These are phyloP conservation scores for Cylas formicarius DNA, from an alignment of 1,140 invertebrate species.

Conservation along the genomic window DNA sequence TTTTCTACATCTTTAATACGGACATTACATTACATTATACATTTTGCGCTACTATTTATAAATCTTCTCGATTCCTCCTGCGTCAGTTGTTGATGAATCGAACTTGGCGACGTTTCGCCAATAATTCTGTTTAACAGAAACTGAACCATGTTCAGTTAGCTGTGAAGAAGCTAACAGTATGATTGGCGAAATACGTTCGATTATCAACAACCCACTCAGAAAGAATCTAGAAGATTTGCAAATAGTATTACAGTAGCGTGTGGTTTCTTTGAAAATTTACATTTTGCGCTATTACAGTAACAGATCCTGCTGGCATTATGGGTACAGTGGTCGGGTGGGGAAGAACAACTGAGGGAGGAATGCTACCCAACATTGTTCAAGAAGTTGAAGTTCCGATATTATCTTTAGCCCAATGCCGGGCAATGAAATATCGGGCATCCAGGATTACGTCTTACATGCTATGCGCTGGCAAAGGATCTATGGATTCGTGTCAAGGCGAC, in stretches of 20 bases:
- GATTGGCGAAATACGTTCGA: too few relatives aligned
- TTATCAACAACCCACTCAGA: too few relatives aligned
- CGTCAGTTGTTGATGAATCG: too few relatives aligned
- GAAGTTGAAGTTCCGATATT: slow-evolving; percentile 80
- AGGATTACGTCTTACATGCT: slow-evolving; percentile 76
- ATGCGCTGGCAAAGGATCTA: slow-evolving; percentile 66
- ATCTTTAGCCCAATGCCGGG: slow-evolving; percentile 65
- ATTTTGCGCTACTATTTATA: too few relatives aligned
- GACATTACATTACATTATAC: background rate
- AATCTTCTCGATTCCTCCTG: too few relatives aligned
- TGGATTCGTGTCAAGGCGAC: slow-evolving; percentile 80
- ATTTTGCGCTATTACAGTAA: too few relatives aligned
- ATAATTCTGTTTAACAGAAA: background rate
- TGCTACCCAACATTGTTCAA: slow-evolving; percentile 67
- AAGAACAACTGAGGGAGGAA: slow-evolving; percentile 69
- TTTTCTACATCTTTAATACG: slow-evolving; percentile 1
- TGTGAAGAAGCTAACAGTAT: too few relatives aligned
- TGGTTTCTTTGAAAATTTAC: slow-evolving; percentile 1
- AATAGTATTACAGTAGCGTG: too few relatives aligned
- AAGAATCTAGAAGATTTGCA: too few relatives aligned
- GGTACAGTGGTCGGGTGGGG: slow-evolving; percentile 81
- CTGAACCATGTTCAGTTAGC: background rate
- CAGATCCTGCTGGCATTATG: slow-evolving; percentile 63
- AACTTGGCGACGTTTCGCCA: too few relatives aligned
- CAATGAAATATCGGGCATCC: slow-evolving; percentile 72